These are phyloP conservation scores for Pocillopora grandis DNA, from an alignment of 92 coral and sea anemone species.

Conservation along the genomic window DNA sequence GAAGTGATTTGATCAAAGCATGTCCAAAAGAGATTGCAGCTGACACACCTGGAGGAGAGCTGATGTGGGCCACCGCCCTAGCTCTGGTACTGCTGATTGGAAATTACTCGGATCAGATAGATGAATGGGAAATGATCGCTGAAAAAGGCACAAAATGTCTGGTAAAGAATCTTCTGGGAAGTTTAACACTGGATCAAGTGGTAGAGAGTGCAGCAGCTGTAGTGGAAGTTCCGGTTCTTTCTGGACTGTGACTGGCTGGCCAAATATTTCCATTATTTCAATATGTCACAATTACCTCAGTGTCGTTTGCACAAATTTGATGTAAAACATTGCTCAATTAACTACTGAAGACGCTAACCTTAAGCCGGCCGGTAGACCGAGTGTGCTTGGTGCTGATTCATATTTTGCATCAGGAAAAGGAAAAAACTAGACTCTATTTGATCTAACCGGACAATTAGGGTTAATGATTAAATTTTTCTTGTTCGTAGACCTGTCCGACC, in stretches of 20 bases:
- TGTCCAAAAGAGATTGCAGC: conserved; percentile 64
- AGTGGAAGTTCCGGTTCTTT: neutral
- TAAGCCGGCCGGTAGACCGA: too few relatives aligned
- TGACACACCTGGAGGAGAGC: conserved; percentile 37
- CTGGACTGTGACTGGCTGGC: conserved; percentile 8
- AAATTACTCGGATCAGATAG: conserved; percentile 45
- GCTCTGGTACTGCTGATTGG: conserved; percentile 59
- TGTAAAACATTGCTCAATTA: too few relatives aligned
- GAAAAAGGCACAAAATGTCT: conserved; percentile 71
- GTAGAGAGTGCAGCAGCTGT: conserved; percentile 21
- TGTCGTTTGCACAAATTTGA: too few relatives aligned
- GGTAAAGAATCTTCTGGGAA: conserved; percentile 48
- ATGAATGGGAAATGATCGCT: conserved; percentile 84
- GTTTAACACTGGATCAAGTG: neutral
- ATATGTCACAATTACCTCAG: conserved; percentile 53
- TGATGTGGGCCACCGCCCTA: conserved; percentile 83
- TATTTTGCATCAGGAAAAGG: too few relatives aligned
- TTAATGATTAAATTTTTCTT: too few relatives aligned
- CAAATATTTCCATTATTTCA: conserved; percentile 76
- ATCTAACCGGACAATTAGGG: too few relatives aligned
- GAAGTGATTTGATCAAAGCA: conserved; percentile 33
- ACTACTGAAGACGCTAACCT: too few relatives aligned
- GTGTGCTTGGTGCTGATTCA: too few relatives aligned
- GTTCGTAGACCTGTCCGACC: too few relatives aligned
- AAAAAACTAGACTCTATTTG: too few relatives aligned